Base-by-base conservation (phyloP, 2,888 invertebrate species). In the Kryphioiulus occultus region DNA sequence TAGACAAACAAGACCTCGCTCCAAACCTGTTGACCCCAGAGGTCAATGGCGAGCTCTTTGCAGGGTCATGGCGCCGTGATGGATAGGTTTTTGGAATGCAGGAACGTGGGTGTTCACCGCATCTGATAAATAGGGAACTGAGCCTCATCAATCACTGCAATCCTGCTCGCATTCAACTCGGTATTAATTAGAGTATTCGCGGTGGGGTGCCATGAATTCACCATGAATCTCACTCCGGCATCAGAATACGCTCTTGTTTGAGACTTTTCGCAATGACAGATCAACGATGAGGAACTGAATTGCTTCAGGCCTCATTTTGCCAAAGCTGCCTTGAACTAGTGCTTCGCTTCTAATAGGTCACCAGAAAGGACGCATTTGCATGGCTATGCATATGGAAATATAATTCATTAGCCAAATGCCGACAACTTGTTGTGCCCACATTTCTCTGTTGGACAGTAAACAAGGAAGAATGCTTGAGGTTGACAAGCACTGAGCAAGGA, bases 111-210 rank as follows among this genome's bases (percentile, higher is more conserved):
- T 78, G 78, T 78, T 30, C 78, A 78, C 78, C 15, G 15, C 26
- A 78, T 78, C 78, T 78, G 78, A 78, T 78, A 78, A 78, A 78
- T 30, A 78, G 78, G 30, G 78, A 78, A 78, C 78, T 30, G 22
- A 30, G 30, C 30, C 30, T 78, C 78, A 78, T 78, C 78, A 78
- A 78, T 78, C 78, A 30, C 15, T 30, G 78, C 78, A 30, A 78
- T 78, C 78, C 78, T 78, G 78, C 78, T 30, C 78, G 78, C 30
- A 78, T 78, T 78, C 15, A 78, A 15, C 12, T 15, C 78, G 9
- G 78, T 78, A 78, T 78, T 78, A 78, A 78, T 78, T 78, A 78
- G 78, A 78, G 30, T 78, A 78, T 30, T 78, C 78, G 30, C 78
- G 30, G 30, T 30, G 78, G 78, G 78, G 15, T 78, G 78, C 22